These are phyloP conservation scores for Gymnoscopelus braueri DNA, from an alignment of 2,797 vertebrate species.

Conservation along the genomic window DNA sequence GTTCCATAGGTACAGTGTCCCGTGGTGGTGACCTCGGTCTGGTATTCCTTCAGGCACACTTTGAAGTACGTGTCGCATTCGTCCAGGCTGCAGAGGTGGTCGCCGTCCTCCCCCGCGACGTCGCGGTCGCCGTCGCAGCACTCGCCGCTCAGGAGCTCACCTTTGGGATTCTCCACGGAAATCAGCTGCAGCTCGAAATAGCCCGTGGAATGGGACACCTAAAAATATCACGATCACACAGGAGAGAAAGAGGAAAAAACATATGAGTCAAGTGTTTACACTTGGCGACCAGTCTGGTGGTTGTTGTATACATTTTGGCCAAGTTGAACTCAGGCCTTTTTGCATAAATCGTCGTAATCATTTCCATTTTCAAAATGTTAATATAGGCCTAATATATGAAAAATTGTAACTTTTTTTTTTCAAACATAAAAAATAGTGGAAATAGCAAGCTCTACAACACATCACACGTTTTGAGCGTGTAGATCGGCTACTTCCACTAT, in stretches of 20 bases:
- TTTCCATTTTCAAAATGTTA: no score
- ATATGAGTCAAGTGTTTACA: neutral
- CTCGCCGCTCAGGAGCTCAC: constrained; percentile 88
- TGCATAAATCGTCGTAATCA: no score
- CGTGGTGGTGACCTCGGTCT: constrained; percentile 86
- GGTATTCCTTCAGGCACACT: constrained; percentile 96
- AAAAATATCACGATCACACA: constrained; percentile 64
- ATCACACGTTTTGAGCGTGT: no score
- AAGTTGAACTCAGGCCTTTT: neutral
- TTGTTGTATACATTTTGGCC: constrained; percentile 33
- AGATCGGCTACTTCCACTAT: no score
- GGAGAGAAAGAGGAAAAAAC: constrained; percentile 47
- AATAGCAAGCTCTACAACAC: no score
- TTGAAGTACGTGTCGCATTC: constrained; percentile 93
- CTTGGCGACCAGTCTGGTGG: no score
- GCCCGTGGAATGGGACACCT: constrained; percentile 90
- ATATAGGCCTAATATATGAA: no score
- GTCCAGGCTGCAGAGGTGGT: constrained; percentile 82
- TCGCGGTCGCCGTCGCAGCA: constrained; percentile 88
- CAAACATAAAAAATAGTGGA: no score
- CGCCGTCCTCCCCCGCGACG: constrained; percentile 62
- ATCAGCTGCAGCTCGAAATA: constrained; percentile 95
- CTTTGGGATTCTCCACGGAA: constrained; percentile 89
- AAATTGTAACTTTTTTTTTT: no score
- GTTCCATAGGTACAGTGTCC: constrained; percentile 91